Evolutionary conservation across 1,140 invertebrate species (phyloP).

Genomic region (Scaptomyza pallida): DNA sequence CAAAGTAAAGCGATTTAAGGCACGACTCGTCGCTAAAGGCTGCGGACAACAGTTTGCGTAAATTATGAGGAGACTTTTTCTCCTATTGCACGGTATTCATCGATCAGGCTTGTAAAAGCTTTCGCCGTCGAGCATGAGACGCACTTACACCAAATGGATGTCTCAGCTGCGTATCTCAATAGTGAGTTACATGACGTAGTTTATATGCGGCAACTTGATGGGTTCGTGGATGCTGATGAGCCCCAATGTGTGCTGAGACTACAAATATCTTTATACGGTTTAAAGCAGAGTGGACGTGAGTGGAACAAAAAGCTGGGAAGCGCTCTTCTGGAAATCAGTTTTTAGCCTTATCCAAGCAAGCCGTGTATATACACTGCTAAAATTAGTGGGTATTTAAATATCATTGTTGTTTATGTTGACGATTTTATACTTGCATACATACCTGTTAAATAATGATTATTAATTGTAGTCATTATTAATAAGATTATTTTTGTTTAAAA

Average conservation of each 20-base stretch:
- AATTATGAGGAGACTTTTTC: slow-evolving; percentile 72
- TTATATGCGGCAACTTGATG: neutral
- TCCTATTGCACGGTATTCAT: slow-evolving; percentile 62
- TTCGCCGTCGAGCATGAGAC: slow-evolving; percentile 23
- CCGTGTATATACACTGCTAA: too few species aligned
- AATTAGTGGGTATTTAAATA: too few species aligned
- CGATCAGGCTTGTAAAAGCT: slow-evolving; percentile 60
- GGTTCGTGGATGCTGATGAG: neutral
- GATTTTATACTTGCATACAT: too few species aligned
- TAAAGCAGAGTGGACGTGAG: neutral
- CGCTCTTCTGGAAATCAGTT: neutral
- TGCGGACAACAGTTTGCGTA: too few species aligned
- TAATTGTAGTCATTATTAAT: too few species aligned
- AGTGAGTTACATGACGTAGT: neutral
- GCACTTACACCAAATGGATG: slow-evolving; percentile 21
- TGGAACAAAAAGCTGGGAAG: neutral
- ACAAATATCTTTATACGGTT: neutral
- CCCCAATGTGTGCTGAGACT: too few species aligned
- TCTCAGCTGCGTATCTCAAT: slow-evolving; percentile 2
- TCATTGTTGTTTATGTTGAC: too few species aligned
- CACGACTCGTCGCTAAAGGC: too few species aligned
- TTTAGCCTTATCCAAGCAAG: neutral
- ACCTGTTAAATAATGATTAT: too few species aligned
- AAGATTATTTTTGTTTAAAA: too few species aligned
- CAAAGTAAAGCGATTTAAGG: too few species aligned